These are phyloP conservation scores for Trichogramma evanescens DNA, from an alignment of 2,888 invertebrate genomes.

Conservation along the genomic window DNA sequence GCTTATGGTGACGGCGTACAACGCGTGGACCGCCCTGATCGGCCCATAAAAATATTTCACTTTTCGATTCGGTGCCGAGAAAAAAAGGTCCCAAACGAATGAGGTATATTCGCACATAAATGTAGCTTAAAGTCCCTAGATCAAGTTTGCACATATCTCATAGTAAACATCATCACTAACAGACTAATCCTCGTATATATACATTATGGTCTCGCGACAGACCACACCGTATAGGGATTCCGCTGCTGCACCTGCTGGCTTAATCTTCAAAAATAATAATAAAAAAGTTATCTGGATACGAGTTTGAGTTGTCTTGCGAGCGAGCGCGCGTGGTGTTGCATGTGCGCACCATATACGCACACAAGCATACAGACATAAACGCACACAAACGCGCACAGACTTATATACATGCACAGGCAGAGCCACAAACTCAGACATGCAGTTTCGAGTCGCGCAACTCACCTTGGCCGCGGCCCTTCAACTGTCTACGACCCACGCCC, in stretches of 20 bases:
- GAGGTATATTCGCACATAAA: no score
- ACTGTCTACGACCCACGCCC: conserved; percentile 41
- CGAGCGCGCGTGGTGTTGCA: not conserved
- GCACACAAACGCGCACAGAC: not conserved
- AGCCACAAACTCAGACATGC: conserved; percentile 14
- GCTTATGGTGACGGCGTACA: not conserved
- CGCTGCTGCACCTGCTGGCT: no score
- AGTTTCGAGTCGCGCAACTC: conserved; percentile 30
- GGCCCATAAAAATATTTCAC: not conserved
- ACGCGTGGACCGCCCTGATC: conserved; percentile 2
- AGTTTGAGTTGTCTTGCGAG: not conserved
- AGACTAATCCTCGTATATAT: no score
- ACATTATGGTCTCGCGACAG: no score
- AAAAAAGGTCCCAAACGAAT: no score
- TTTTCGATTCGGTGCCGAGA: no score
- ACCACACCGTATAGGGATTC: no score
- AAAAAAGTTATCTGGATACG: no score
- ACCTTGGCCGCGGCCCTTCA: conserved; percentile 49
- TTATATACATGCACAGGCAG: conserved; percentile 11
- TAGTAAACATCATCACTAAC: no score
- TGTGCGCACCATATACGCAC: conserved; percentile 11
- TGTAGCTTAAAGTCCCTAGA: no score
- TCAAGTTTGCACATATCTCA: no score
- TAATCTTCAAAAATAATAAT: no score
- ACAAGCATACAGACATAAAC: not conserved